Conservation (phyloP, 2,113 vertebrate species). For the Picathartes gymnocephalus region DNA sequence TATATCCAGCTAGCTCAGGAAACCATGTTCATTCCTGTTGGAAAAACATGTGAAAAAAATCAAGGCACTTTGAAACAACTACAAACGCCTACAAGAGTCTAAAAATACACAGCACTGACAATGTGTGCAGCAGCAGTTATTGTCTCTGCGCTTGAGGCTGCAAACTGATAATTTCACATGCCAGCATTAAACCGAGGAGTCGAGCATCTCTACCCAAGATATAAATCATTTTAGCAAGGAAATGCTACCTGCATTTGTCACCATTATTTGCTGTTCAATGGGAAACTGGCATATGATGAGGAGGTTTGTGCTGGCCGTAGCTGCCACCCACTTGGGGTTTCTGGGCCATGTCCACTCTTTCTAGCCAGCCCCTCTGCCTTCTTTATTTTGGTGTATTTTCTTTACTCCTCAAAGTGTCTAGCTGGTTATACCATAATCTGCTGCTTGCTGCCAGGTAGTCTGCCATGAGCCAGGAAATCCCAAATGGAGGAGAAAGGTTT, state of each 20-base stretch:
- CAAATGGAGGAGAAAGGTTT: not conserved
- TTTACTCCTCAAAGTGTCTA: not conserved
- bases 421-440: not conserved
- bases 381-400: not conserved
- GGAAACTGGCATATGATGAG: not conserved
- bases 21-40: not conserved
- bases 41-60: not conserved
- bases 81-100: conserved; percentile 11
- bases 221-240: not conserved
- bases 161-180: not conserved
- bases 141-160: not conserved
- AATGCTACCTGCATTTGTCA: not conserved
- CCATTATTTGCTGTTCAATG: not conserved
- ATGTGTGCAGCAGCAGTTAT: not conserved
- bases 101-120: conserved; percentile 1
- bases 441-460: not conserved
- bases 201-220: not conserved
- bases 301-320: not conserved
- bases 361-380: not conserved
- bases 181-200: not conserved
- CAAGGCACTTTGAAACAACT: not conserved
- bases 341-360: not conserved
- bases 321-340: not conserved
- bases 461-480: not conserved
- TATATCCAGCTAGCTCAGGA: not conserved